A percentile compares a stretch with the other conserved stretches of the same genome.
Conservation (phyloP, 2,888 invertebrate species). For the Pollenia griseotomentosa region DNA sequence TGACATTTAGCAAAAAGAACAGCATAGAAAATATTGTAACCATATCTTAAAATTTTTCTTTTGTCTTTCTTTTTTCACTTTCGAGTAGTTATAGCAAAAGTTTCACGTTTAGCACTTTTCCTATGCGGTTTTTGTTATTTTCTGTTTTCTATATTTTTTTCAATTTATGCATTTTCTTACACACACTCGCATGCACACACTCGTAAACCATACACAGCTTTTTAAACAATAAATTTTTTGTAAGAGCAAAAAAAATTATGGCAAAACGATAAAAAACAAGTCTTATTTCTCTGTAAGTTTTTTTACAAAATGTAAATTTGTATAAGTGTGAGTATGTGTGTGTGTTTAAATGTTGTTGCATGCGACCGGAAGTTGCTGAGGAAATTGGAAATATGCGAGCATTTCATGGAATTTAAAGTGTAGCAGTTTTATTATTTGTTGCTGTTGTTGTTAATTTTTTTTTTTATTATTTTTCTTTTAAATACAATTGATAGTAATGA, state of each 20-base stretch:
- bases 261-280: slow-evolving; percentile 24
- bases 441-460: background rate
- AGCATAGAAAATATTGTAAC: background rate
- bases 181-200: background rate
- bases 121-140: slow-evolving; percentile 42
- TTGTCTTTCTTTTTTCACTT: slow-evolving; percentile 33
- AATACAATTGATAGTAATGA: slow-evolving; percentile 25
- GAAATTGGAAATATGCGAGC: slow-evolving; percentile 79
- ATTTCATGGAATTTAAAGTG: slow-evolving; percentile 60
- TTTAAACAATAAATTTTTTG: background rate
- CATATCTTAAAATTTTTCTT: slow-evolving; percentile 5
- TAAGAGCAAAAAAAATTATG: slow-evolving; percentile 1
- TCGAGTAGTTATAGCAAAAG: slow-evolving; percentile 25
- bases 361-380: slow-evolving; percentile 76
- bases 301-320: background rate
- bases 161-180: slow-evolving; percentile 43
- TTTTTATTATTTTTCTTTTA: background rate
- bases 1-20: slow-evolving; percentile 19
- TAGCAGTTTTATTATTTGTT: slow-evolving; percentile 23
- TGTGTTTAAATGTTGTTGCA: slow-evolving; percentile 19
- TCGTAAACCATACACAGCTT: background rate
- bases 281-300: background rate
- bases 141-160: slow-evolving; percentile 15
- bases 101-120: slow-evolving; percentile 60
- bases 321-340: background rate